Percentiles rank a stretch among this genome's conserved stretches.
phyloP scores from a whole-genome alignment of 2,113 vertebrate species.

The Craseonycteris thonglongyai region DNA sequence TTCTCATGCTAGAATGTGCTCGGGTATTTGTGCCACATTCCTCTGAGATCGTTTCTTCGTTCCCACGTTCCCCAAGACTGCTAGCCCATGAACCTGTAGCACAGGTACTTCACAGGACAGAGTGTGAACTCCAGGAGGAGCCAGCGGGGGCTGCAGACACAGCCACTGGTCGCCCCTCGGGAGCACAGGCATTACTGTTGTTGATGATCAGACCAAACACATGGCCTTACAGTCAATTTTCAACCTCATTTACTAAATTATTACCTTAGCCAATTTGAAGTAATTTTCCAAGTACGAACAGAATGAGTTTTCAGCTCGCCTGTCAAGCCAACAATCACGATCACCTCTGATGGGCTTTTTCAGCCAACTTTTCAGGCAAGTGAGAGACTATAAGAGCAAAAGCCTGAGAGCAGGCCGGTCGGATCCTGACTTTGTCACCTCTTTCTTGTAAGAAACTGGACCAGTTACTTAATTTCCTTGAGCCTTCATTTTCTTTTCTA shows the following conservation, averaged over 20 bases:
- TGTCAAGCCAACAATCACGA: background rate
- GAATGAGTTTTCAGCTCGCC: background rate
- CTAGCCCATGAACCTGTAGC: background rate
- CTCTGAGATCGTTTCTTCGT: background rate
- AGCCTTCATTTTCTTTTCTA: background rate
- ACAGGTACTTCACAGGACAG: background rate
- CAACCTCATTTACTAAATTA: constrained; percentile 13
- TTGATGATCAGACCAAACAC: fast-evolving
- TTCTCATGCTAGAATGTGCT: background rate
- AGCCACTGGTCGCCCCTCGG: fast-evolving
- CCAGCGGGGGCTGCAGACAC: background rate
- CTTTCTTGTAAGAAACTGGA: background rate
- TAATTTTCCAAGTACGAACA: constrained; percentile 25
- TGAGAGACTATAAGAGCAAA: background rate
- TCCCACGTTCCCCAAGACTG: background rate
- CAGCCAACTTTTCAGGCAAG: background rate
- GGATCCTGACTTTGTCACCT: too few species aligned
- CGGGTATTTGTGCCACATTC: background rate
- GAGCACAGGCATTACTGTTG: background rate
- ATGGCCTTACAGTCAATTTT: background rate
- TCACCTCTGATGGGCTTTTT: background rate
- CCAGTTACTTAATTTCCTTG: background rate
- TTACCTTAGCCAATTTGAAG: constrained; percentile 24
- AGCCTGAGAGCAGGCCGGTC: background rate
- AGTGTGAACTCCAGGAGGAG: fast-evolving